phyloP scores from a whole-genome alignment of 2,797 vertebrate species.

The Allobates femoralis region DNA sequence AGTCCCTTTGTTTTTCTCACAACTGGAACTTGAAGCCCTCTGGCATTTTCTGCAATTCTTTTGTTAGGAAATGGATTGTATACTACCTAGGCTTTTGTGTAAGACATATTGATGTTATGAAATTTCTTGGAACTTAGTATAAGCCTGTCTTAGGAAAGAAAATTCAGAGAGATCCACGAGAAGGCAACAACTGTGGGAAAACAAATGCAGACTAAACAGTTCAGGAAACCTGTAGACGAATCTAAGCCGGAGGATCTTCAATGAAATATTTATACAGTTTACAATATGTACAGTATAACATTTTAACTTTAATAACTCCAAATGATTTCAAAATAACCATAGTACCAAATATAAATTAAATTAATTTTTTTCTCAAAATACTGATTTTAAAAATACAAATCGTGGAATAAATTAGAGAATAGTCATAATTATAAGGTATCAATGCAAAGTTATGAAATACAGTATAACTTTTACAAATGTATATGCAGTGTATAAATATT shows the following conservation, averaged over 20 bases:
- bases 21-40: constrained; percentile 15
- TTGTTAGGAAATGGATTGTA: constrained; percentile 9
- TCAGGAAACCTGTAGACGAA: background rate
- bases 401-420: no score
- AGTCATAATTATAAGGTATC: no score
- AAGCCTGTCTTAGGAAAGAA: constrained; percentile 46
- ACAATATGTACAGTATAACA: no score
- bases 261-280: background rate
- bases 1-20: background rate
- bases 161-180: constrained; percentile 24
- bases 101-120: constrained; percentile 17
- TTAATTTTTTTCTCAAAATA: background rate
- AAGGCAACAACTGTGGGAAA: constrained; percentile 26
- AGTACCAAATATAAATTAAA: background rate
- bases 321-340: background rate
- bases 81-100: constrained; percentile 9
- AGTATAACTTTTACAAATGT: no score
- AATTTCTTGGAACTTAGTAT: constrained; percentile 19
- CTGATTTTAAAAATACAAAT: background rate
- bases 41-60: constrained; percentile 13
- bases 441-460: no score
- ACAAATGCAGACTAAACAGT: constrained; percentile 48
- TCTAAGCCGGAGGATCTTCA: background rate
- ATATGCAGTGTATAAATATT: no score
- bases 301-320: background rate